Percentiles rank a stretch among this genome's conserved stretches.
phyloP scores from a whole-genome alignment of 1,140 invertebrate species.

The Neodiprion lecontei region DNA sequence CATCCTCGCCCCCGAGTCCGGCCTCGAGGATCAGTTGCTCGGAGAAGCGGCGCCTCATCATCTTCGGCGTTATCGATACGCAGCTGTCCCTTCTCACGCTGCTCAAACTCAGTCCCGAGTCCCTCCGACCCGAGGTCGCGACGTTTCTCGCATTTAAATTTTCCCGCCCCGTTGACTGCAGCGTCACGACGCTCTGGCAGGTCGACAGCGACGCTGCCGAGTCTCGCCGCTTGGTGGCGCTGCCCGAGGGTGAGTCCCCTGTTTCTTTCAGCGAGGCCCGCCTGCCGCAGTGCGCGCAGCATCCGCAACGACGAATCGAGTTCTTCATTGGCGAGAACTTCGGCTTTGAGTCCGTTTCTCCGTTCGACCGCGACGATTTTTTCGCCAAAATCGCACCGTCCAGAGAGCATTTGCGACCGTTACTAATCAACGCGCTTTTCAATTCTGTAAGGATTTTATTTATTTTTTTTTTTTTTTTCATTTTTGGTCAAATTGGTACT shows the following conservation, averaged over 20 bases:
- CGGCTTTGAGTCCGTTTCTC: too few species aligned
- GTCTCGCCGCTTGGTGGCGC: conserved; percentile 36
- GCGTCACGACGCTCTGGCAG: conserved; percentile 40
- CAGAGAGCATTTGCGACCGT: too few species aligned
- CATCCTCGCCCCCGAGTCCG: conserved; percentile 42
- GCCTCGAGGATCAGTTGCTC: conserved; percentile 50
- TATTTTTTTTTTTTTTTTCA: too few species aligned
- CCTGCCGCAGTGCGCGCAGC: conserved; percentile 13
- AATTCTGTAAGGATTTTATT: too few species aligned
- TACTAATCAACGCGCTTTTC: too few species aligned
- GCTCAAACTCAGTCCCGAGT: conserved; percentile 20
- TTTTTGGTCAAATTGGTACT: too few species aligned
- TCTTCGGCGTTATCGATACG: conserved; percentile 41
- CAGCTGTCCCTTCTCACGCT: conserved; percentile 30
- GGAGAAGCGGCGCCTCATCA: conserved; percentile 48
- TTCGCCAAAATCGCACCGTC: too few species aligned
- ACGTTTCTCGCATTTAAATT: conserved; percentile 14
- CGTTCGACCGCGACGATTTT: too few species aligned
- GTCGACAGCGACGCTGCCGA: conserved; percentile 45
- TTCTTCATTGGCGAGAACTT: too few species aligned
- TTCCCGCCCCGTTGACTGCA: conserved; percentile 33
- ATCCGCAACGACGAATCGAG: not conserved
- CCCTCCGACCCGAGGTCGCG: conserved; percentile 10
- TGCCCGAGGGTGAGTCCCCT: conserved; percentile 31
- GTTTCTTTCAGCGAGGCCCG: conserved; percentile 23